These are phyloP conservation scores for Oasisia sp. DNA, from an alignment of 2,888 invertebrate genomes.

Conservation along the genomic window DNA sequence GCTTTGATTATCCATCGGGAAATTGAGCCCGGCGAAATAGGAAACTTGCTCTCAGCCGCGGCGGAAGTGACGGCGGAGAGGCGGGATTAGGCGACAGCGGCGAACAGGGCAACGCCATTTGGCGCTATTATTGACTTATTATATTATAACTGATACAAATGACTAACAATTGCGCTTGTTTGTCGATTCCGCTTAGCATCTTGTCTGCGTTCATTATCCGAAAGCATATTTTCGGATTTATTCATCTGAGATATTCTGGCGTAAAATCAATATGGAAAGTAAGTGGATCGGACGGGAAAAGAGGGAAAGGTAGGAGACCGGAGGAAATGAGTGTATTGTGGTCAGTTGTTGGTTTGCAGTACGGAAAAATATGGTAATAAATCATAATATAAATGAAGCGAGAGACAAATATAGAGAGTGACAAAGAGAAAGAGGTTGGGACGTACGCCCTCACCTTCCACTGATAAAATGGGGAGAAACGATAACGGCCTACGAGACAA, in stretches of 20 bases:
- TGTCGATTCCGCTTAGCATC: not conserved
- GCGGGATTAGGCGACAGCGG: not conserved
- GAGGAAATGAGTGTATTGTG: too few relatives aligned
- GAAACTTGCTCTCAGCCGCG: not conserved
- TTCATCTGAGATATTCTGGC: not conserved
- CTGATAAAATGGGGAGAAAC: too few relatives aligned
- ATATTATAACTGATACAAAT: not conserved
- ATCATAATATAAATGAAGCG: too few relatives aligned
- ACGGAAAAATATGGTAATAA: too few relatives aligned
- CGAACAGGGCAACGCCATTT: not conserved
- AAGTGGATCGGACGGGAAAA: too few relatives aligned
- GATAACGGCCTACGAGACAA: too few relatives aligned
- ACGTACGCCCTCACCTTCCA: too few relatives aligned
- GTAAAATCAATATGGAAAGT: not conserved
- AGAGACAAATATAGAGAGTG: too few relatives aligned
- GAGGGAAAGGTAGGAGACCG: too few relatives aligned
- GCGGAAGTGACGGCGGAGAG: not conserved
- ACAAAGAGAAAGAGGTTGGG: too few relatives aligned
- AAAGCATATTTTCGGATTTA: not conserved
- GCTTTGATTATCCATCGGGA: slow-evolving; percentile 5
- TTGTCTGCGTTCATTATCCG: not conserved
- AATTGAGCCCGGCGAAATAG: not conserved
- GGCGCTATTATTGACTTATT: not conserved
- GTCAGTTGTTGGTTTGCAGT: too few relatives aligned
- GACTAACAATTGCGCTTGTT: not conserved